Base-by-base conservation (phyloP, 2,797 vertebrate species). In the Dicrostonyx torquatus region DNA sequence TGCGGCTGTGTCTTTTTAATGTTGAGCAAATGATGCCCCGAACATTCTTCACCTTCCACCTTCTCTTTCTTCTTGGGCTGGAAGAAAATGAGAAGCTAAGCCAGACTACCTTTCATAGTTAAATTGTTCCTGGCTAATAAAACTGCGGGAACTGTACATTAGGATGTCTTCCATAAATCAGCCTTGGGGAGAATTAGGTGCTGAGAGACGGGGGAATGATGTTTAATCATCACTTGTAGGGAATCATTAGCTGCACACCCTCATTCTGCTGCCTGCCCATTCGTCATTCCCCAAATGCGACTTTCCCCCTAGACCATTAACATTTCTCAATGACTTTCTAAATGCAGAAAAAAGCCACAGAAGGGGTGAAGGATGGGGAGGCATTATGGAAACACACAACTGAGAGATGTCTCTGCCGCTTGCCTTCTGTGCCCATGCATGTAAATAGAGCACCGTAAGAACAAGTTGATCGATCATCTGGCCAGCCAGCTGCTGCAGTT, bases 141-240 rank as follows among this genome's bases (percentile, higher is more conserved):
- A 98, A 97, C 95, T 97, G 95, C 96, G 96, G 96, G 96, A 97
- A 79, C 90, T 83, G 86, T 95, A 85, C 3, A 0, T 94, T 94
- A 85, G 96, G 96, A 93, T 0, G 86, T 96, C 98, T 96, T 93
- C 87, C 96, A 98, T 98, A 98, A 98, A 98, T 98, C 98, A 98
- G 94, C 11, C 0, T 53, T 93, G 94, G 95, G 97, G 96, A 97
- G 98, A 98, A 98, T 98, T 97, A 98, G 98, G 97, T 98, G 97
- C 97, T 96, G 97, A 97, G 97, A 97, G 98, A 97, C 94, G 97
- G 97, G 98, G 97, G 97, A 94, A 97, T 53, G 96, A 95, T 97
- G 96, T 98, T 98, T 98, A 98, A 98, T 99, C 98, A 98, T 98
- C 97, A 97, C 97, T 6, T 98, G 98, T 98, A 98, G 98, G 98